phyloP scores from a whole-genome alignment of 2,888 invertebrate species.

The Sarcophaga rosellei region DNA sequence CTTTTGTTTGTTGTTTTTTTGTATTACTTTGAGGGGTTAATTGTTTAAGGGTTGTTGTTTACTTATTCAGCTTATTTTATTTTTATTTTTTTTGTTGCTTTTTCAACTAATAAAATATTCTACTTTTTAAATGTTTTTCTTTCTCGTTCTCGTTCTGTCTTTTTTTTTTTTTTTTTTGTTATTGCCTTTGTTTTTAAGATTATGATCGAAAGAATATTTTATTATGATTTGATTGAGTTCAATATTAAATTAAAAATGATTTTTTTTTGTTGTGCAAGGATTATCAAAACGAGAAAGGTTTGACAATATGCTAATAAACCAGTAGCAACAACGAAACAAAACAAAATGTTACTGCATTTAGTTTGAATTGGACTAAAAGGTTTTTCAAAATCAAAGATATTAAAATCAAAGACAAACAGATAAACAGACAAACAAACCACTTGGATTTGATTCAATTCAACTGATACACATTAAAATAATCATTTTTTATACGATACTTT shows the following conservation, averaged over 20 bases:
- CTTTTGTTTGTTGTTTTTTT: conserved; percentile 1
- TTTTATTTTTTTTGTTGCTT: conserved; percentile 9
- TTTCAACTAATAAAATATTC: background rate
- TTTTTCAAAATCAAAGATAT: too few relatives aligned
- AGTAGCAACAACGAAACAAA: background rate
- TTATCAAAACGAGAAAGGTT: conserved; percentile 19
- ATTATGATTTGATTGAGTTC: conserved; percentile 63
- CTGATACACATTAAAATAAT: too few relatives aligned
- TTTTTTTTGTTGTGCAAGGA: background rate
- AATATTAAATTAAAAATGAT: conserved; percentile 63
- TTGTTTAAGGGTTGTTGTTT: conserved; percentile 66
- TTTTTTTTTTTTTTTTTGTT: conserved; percentile 9
- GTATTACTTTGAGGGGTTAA: conserved; percentile 60
- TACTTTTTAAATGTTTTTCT: conserved; percentile 4
- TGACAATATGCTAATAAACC: conserved; percentile 48
- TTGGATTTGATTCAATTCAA: too few relatives aligned
- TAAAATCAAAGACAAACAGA: too few relatives aligned
- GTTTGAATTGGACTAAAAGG: background rate
- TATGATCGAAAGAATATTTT: conserved; percentile 60
- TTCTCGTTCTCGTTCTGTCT: background rate
- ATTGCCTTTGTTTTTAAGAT: conserved; percentile 34
- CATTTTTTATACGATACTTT: too few relatives aligned
- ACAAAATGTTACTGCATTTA: background rate
- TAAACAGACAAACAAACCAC: too few relatives aligned
- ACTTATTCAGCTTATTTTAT: conserved; percentile 4